These are phyloP conservation scores for Clusia tigrina DNA, from an alignment of 2,888 invertebrate species.

Conservation along the genomic window DNA sequence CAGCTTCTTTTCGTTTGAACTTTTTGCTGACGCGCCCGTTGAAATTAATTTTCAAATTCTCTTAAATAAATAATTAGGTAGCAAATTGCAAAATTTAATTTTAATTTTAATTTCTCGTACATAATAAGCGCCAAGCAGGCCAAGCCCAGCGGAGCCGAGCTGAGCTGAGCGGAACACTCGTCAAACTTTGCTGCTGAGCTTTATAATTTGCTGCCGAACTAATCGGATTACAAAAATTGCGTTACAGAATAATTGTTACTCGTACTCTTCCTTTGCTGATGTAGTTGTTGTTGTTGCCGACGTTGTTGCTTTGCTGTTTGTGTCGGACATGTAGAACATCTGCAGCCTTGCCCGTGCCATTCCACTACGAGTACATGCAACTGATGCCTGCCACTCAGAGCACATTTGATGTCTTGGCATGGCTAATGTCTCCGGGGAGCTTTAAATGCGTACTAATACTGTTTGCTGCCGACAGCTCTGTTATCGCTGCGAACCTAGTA, in stretches of 20 bases:
- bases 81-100: slow-evolving; percentile 65
- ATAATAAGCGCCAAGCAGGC: neutral
- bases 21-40: slow-evolving; percentile 48
- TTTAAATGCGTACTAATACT: slow-evolving; percentile 58
- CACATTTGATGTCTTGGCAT: neutral
- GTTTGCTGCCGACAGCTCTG: slow-evolving; percentile 46
- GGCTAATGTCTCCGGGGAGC: slow-evolving; percentile 41
- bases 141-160: neutral
- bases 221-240: slow-evolving; percentile 34
- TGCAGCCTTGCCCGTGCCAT: neutral
- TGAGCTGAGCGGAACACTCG: neutral
- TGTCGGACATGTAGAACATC: no score
- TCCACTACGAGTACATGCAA: neutral
- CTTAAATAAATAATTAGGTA: slow-evolving; percentile 64
- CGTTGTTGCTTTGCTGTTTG: no score
- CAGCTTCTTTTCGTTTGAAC: slow-evolving; percentile 26
- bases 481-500: neutral
- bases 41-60: slow-evolving; percentile 65
- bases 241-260: neutral
- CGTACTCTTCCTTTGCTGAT: no score
- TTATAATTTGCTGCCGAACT: slow-evolving; percentile 15
- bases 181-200: neutral
- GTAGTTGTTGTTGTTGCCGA: no score
- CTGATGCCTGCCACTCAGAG: neutral
- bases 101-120: slow-evolving; percentile 47